phyloP scores from a whole-genome alignment of 2,888 invertebrate genomes.

The Folsomia manolachei region DNA sequence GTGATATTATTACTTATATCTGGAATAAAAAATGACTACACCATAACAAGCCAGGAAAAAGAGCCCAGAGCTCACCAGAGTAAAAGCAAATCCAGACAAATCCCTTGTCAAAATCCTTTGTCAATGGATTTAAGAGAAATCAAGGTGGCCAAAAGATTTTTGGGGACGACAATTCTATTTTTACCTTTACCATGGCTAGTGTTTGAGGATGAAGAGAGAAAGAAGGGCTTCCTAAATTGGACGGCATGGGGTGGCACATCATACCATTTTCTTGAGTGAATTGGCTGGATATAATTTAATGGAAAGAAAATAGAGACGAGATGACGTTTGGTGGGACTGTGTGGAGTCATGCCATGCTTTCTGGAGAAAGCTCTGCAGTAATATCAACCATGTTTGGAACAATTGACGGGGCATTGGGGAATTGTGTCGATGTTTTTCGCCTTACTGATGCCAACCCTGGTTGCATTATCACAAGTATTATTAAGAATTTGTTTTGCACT shows the following conservation, averaged over 20 bases:
- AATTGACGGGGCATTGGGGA: background rate
- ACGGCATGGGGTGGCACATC: no score
- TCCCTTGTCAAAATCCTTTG: no score
- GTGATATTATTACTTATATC: no score
- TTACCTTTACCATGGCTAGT: no score
- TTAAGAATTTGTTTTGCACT: no score
- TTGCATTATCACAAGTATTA: no score
- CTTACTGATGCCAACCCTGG: background rate
- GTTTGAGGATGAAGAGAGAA: background rate
- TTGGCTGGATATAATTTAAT: constrained; percentile 9
- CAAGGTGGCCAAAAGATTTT: background rate
- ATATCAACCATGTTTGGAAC: background rate
- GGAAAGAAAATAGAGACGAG: constrained; percentile 2
- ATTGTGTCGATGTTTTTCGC: background rate
- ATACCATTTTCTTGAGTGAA: background rate
- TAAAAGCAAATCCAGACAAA: background rate
- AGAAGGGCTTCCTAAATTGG: no score
- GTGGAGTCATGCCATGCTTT: background rate
- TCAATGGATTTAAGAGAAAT: background rate
- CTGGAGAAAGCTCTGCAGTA: background rate
- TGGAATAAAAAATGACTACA: no score
- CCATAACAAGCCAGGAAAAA: no score
- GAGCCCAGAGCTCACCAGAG: no score
- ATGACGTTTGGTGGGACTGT: background rate
- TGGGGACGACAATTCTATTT: background rate